Conservation (phyloP, 2,113 vertebrate genomes). For the Ivindomyrus marchei region DNA sequence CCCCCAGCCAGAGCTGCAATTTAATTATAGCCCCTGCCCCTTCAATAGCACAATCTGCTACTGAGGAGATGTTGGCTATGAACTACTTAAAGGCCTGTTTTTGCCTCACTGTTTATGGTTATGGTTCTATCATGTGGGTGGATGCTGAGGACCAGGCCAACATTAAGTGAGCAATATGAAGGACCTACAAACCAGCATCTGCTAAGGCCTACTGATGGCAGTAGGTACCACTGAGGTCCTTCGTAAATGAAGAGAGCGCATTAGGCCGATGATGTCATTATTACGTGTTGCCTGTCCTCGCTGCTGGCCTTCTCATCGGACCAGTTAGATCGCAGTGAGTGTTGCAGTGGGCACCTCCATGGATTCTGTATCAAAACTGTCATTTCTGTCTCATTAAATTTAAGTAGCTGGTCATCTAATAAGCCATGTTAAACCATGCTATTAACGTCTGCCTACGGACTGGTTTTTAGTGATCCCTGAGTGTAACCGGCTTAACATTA, state of each 20-base stretch:
- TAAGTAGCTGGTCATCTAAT: conserved; percentile 28
- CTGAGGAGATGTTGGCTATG: not conserved
- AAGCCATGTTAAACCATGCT: conserved; percentile 6
- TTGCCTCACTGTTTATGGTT: not conserved
- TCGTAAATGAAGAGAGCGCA: not conserved
- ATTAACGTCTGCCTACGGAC: conserved; percentile 23
- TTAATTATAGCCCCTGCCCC: not conserved
- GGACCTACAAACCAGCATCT: not conserved
- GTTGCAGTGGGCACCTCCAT: not conserved
- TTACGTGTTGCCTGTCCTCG: not conserved
- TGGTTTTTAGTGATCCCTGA: conserved; percentile 11
- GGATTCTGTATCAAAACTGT: conserved; percentile 13
- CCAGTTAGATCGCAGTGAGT: not conserved
- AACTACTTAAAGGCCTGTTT: not conserved
- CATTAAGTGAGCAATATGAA: not conserved
- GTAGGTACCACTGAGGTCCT: not conserved
- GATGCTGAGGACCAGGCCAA: not conserved
- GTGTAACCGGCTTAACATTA: not conserved
- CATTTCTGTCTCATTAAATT: conserved; percentile 35
- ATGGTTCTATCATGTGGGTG: not conserved
- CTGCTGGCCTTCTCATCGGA: not conserved
- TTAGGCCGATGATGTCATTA: not conserved
- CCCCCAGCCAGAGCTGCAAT: not conserved
- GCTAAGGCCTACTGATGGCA: not conserved
- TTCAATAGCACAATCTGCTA: not conserved